These are phyloP conservation scores for Stegophylla sp. DNA, from an alignment of 2,888 invertebrate genomes.

Conservation along the genomic window DNA sequence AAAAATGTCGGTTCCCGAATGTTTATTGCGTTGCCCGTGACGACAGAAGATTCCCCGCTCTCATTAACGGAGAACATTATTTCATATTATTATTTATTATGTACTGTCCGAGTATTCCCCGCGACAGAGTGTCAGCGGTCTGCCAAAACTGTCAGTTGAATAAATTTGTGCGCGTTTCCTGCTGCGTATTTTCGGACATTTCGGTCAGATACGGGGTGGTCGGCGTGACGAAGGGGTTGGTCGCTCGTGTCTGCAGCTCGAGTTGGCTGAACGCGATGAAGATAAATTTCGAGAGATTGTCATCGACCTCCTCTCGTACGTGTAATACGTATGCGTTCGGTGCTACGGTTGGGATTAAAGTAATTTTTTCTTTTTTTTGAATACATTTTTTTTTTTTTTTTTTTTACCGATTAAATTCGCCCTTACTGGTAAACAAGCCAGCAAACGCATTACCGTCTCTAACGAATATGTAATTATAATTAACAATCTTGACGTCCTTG, in stretches of 20 bases:
- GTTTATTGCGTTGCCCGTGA: constrained; percentile 22
- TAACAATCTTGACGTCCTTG: not conserved
- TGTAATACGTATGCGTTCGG: not conserved
- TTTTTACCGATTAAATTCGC: not conserved
- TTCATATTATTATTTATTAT: constrained; percentile 36
- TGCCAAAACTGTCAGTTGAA: constrained; percentile 16
- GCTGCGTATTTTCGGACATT: constrained; percentile 32
- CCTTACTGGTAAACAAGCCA: not conserved
- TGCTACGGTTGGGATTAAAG: not conserved
- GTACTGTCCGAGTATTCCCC: not conserved
- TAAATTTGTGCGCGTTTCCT: constrained; percentile 35
- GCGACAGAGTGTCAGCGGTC: not conserved
- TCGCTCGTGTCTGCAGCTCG: constrained; percentile 32
- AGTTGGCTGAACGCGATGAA: constrained; percentile 47
- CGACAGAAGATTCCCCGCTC: constrained; percentile 19
- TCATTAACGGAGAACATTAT: constrained; percentile 37
- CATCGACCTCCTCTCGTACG: too few relatives aligned
- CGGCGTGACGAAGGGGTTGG: constrained; percentile 1
- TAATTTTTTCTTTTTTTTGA: constrained; percentile 26
- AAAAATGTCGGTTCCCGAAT: constrained; percentile 25
- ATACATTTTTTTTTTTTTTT: constrained; percentile 29
- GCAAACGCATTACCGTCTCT: not conserved
- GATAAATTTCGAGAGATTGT: constrained; percentile 51
- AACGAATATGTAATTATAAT: constrained; percentile 8
- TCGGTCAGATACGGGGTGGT: not conserved